A percentile compares a stretch with the other conserved stretches of the same genome.
phyloP scores from a whole-genome alignment of 2,113 vertebrate genomes.

The Gavia stellata region DNA sequence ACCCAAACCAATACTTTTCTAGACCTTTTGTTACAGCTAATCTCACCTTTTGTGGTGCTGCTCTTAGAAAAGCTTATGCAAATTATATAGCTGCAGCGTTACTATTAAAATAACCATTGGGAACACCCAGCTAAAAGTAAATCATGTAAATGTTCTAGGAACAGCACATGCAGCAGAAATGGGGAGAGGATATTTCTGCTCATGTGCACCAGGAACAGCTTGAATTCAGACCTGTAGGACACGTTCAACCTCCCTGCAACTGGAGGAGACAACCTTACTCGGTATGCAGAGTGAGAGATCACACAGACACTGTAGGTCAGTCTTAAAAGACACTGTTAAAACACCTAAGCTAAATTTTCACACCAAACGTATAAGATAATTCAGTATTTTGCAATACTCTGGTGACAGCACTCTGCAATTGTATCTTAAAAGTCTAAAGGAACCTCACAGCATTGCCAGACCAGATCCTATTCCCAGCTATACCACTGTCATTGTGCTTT shows the following conservation, averaged over 20 bases:
- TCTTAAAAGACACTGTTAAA: not conserved
- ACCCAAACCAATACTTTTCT: not conserved
- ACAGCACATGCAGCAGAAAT: not conserved
- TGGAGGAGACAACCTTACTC: not conserved
- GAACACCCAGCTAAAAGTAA: conserved; percentile 31
- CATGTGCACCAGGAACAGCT: not conserved
- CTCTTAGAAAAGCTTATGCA: not conserved
- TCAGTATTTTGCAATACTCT: not conserved
- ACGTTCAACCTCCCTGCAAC: not conserved
- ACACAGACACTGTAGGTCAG: not conserved
- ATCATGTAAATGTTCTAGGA: not conserved
- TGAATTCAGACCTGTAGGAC: not conserved
- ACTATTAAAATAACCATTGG: not conserved
- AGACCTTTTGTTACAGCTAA: not conserved
- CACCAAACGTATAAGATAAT: not conserved
- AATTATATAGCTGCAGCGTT: not conserved
- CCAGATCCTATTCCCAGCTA: not conserved
- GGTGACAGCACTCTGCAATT: not conserved
- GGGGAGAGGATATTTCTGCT: not conserved
- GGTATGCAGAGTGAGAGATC: not conserved
- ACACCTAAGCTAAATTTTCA: not conserved
- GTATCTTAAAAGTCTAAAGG: not conserved
- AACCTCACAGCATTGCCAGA: not conserved
- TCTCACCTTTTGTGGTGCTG: not conserved
- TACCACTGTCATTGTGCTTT: not conserved